A percentile compares a stretch with the other conserved stretches of the same genome.
These are phyloP conservation scores for Heterodera schachtii DNA, from an alignment of 1,140 invertebrate genomes.

Conservation along the genomic window DNA sequence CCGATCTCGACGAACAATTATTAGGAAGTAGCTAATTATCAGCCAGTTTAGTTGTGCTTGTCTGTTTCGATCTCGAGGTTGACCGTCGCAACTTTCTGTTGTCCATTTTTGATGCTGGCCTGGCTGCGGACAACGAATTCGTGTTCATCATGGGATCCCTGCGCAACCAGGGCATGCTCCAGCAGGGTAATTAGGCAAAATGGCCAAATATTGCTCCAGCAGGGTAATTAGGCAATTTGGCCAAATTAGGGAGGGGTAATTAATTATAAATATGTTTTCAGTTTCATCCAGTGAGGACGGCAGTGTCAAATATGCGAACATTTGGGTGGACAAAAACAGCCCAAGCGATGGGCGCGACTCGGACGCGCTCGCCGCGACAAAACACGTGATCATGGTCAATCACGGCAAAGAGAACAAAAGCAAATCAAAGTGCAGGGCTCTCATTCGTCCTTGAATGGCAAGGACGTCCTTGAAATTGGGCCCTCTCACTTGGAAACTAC, in stretches of 20 bases:
- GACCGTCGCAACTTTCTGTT: slow-evolving; percentile 47
- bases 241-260: too few species aligned
- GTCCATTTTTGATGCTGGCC: slow-evolving; percentile 31
- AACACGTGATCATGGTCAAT: slow-evolving; percentile 31
- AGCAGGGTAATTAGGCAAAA: slow-evolving; percentile 20
- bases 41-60: slow-evolving; percentile 37
- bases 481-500: too few species aligned
- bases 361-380: slow-evolving; percentile 34
- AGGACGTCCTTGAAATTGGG: too few species aligned
- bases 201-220: slow-evolving; percentile 13
- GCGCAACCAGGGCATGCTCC: slow-evolving; percentile 45
- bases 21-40: too few species aligned
- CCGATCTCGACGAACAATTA: too few species aligned
- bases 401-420: neutral
- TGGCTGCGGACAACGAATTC: slow-evolving; percentile 41
- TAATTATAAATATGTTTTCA: too few species aligned
- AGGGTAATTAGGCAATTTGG: slow-evolving; percentile 42
- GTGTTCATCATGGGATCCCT: slow-evolving; percentile 44
- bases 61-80: slow-evolving; percentile 40
- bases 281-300: neutral
- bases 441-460: too few species aligned
- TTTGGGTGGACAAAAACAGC: slow-evolving; percentile 34
- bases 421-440: neutral
- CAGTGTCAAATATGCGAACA: slow-evolving; percentile 20
- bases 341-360: slow-evolving; percentile 40